Percentiles rank a stretch among this genome's conserved stretches.
Conservation (phyloP, 2,797 vertebrate species). For the Enteromius trimaculatus region DNA sequence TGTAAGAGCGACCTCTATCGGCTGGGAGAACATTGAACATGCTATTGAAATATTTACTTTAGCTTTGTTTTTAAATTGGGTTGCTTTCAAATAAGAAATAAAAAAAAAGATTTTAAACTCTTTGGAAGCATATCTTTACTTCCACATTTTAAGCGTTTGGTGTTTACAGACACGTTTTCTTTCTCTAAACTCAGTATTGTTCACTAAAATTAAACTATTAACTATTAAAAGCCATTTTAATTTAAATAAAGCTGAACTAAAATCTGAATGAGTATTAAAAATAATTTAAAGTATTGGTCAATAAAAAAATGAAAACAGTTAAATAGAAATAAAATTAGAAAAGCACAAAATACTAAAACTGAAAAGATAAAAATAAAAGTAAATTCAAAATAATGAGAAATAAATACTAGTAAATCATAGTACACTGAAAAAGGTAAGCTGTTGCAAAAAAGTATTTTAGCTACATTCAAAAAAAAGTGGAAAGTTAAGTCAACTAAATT, state of each 20-base stretch:
- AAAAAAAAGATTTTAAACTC: background rate
- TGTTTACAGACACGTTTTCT: background rate
- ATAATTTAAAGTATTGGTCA: background rate
- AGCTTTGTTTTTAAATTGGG: background rate
- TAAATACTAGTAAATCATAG: background rate
- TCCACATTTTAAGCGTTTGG: background rate
- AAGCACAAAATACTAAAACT: background rate
- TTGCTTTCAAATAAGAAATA: conserved; percentile 19
- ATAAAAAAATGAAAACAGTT: background rate
- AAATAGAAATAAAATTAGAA: too few species aligned
- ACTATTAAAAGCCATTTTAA: conserved; percentile 1
- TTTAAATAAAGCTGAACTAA: background rate
- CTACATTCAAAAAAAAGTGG: too few species aligned
- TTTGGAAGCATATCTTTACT: background rate
- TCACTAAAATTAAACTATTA: background rate
- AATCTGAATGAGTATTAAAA: background rate
- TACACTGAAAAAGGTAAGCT: too few species aligned
- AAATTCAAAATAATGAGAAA: background rate
- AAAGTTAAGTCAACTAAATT: too few species aligned
- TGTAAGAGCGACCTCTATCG: conserved; percentile 81
- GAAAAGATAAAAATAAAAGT: background rate
- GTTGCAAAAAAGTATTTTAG: too few species aligned
- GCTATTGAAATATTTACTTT: conserved; percentile 26
- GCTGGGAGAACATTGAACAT: conserved; percentile 46
- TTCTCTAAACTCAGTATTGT: background rate